Percentiles rank a stretch among this genome's conserved stretches.
These are phyloP conservation scores for Troglohyphantes excavatus DNA, from an alignment of 2,888 invertebrate species.

Conservation along the genomic window DNA sequence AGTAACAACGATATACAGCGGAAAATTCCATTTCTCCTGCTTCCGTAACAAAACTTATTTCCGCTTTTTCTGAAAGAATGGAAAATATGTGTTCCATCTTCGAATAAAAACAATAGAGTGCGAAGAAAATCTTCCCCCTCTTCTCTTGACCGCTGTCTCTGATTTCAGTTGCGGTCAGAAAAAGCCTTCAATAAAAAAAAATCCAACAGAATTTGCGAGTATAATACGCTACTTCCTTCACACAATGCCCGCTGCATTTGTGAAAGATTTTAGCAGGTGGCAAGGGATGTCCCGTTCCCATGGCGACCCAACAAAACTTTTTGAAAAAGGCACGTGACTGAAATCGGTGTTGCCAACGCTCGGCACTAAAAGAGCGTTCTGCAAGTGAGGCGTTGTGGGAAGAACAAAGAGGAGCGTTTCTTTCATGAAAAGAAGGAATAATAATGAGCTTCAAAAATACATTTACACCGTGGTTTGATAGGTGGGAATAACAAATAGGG, in stretches of 20 bases:
- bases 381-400: neutral
- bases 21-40: conserved; percentile 3
- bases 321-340: conserved; percentile 39
- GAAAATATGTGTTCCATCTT: conserved; percentile 52
- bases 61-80: conserved; percentile 33
- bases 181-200: conserved; percentile 23
- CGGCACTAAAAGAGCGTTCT: conserved; percentile 36
- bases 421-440: conserved; percentile 37
- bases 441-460: conserved; percentile 61
- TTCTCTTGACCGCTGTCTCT: conserved; percentile 46
- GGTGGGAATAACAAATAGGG: conserved; percentile 29
- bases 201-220: conserved; percentile 21
- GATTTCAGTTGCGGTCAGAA: conserved; percentile 55
- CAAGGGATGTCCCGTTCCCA: conserved; percentile 38
- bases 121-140: neutral
- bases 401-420: neutral
- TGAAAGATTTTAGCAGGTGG: conserved; percentile 54
- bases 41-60: conserved; percentile 30
- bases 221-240: conserved; percentile 25
- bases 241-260: conserved; percentile 1
- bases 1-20: conserved; percentile 1
- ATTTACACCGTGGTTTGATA: conserved; percentile 46
- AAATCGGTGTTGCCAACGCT: conserved; percentile 58
- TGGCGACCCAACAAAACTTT: conserved; percentile 26
- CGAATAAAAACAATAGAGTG: neutral